These are phyloP conservation scores for Coccyzus lansbergi DNA, from an alignment of 2,797 vertebrate genomes.

Conservation along the genomic window DNA sequence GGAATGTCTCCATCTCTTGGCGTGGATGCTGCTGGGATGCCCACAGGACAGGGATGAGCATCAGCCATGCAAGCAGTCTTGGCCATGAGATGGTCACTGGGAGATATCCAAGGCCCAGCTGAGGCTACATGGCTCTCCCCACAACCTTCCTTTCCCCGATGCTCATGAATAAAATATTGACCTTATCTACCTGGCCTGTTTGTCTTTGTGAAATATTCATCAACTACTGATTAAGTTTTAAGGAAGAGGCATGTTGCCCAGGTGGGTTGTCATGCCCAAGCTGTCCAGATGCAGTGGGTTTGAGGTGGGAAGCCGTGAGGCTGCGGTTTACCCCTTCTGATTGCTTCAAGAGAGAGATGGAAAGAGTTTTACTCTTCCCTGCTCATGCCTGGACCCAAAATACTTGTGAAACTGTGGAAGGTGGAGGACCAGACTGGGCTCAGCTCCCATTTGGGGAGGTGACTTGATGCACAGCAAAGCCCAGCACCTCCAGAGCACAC, in stretches of 20 bases:
- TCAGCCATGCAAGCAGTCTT: not conserved
- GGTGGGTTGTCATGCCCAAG: not conserved
- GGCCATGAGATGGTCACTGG: not conserved
- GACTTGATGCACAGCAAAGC: not conserved
- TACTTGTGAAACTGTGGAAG: not conserved
- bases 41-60: not conserved
- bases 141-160: not conserved
- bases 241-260: constrained; percentile 11
- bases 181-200: constrained; percentile 69
- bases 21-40: not conserved
- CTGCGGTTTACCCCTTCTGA: not conserved
- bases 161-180: constrained; percentile 63
- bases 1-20: not conserved
- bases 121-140: not conserved
- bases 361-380: not conserved
- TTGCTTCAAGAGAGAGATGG: not conserved
- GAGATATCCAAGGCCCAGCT: not conserved
- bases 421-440: not conserved
- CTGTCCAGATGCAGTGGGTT: not conserved
- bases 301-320: fast-evolving
- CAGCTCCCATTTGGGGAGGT: fast-evolving
- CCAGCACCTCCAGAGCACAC: not conserved
- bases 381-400: not conserved
- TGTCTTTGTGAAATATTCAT: constrained; percentile 74
- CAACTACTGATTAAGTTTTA: constrained; percentile 71